These are phyloP conservation scores for Cyclophora albipunctata DNA, from an alignment of 2,888 invertebrate genomes.

Conservation along the genomic window DNA sequence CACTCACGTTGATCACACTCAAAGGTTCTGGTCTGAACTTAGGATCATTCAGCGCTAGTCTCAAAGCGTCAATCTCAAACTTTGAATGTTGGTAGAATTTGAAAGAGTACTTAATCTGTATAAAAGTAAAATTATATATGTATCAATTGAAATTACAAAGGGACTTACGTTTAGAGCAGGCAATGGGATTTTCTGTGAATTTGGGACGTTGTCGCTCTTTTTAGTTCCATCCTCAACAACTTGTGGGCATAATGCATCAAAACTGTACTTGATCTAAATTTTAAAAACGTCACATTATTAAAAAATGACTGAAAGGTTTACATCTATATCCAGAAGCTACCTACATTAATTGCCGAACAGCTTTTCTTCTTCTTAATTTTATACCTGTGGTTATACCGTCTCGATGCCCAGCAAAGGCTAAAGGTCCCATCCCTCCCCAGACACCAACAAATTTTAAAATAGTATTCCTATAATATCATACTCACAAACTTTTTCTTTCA, in stretches of 20 bases:
- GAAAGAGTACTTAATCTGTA: constrained; percentile 82
- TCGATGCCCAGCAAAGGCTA: too few species aligned
- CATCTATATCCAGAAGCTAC: neutral
- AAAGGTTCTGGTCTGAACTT: constrained; percentile 78
- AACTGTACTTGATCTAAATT: constrained; percentile 84
- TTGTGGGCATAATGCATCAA: constrained; percentile 81
- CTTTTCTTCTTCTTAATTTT: too few species aligned
- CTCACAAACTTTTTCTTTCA: too few species aligned
- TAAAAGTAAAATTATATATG: constrained; percentile 34
- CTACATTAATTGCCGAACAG: too few species aligned
- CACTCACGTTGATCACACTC: constrained; percentile 81
- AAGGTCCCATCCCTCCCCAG: too few species aligned
- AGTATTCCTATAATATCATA: too few species aligned
- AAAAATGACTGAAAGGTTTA: constrained; percentile 7
- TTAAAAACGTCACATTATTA: constrained; percentile 17
- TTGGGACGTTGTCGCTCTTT: constrained; percentile 68
- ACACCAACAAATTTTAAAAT: too few species aligned
- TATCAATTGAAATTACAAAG: neutral
- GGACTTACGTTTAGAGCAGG: constrained; percentile 85
- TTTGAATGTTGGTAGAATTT: constrained; percentile 77
- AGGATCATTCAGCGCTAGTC: constrained; percentile 75
- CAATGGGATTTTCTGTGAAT: constrained; percentile 80
- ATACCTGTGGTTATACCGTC: too few species aligned
- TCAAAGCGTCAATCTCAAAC: constrained; percentile 73
- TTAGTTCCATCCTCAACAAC: constrained; percentile 77